A percentile compares a stretch with the other conserved stretches of the same genome.
These are phyloP conservation scores for Myotis myotis DNA, from an alignment of 2,797 vertebrate genomes.

Conservation along the genomic window DNA sequence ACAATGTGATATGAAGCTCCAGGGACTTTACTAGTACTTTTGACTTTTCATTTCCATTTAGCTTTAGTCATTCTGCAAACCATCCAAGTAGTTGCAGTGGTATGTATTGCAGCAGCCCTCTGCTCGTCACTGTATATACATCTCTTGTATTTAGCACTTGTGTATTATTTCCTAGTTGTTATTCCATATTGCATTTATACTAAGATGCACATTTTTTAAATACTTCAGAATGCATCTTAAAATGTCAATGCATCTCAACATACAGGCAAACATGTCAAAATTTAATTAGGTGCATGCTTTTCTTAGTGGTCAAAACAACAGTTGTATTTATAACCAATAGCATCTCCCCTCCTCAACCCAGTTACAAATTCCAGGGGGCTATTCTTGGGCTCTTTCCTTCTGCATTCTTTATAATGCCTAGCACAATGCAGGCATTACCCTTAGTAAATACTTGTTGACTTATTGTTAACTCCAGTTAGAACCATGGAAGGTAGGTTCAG, in stretches of 20 bases:
- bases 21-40: not conserved
- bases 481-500: not conserved
- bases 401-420: not conserved
- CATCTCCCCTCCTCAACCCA: not conserved
- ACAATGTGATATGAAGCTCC: not conserved
- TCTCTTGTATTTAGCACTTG: not conserved
- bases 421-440: not conserved
- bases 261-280: not conserved
- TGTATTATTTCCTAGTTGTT: not conserved
- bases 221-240: conserved; percentile 2
- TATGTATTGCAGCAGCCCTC: not conserved
- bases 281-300: not conserved
- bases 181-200: not conserved
- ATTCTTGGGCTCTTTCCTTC: not conserved
- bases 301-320: not conserved
- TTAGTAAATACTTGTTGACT: not conserved
- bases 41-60: not conserved
- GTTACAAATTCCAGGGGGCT: not conserved
- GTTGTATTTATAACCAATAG: not conserved
- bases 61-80: not conserved
- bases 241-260: not conserved
- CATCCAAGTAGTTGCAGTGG: not conserved
- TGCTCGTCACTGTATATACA: not conserved
- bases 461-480: not conserved
- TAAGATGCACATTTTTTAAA: not conserved